A percentile compares a stretch with the other conserved stretches of the same genome.
These are phyloP conservation scores for Tipula lateralis DNA, from an alignment of 2,888 invertebrate genomes.

Conservation along the genomic window DNA sequence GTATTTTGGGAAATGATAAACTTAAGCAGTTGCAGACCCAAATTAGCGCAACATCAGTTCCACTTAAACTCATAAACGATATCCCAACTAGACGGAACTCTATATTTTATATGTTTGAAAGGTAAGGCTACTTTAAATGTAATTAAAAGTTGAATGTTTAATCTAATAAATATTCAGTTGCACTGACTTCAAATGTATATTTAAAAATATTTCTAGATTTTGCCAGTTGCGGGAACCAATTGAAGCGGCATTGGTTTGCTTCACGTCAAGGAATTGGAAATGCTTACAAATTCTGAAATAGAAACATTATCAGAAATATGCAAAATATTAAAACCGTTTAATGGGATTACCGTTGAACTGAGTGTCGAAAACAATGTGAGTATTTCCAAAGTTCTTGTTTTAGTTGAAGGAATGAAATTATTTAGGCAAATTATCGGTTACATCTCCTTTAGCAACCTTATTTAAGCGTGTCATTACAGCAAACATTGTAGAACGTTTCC, in stretches of 20 bases:
- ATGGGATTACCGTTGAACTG: constrained; percentile 35
- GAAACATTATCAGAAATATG: constrained; percentile 34
- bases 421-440: background rate
- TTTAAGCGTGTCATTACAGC: background rate
- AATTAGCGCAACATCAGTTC: background rate
- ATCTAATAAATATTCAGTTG: background rate
- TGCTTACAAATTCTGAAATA: background rate
- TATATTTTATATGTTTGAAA: constrained; percentile 38
- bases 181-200: background rate
- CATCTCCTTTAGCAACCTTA: background rate
- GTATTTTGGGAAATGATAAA: background rate
- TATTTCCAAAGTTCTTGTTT: constrained; percentile 38
- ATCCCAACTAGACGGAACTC: background rate
- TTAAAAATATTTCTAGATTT: background rate
- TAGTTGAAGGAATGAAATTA: constrained; percentile 34
- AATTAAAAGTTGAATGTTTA: constrained; percentile 27
- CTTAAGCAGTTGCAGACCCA: background rate
- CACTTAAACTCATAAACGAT: background rate
- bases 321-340: constrained; percentile 34
- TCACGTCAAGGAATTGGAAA: background rate
- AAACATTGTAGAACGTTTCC: background rate
- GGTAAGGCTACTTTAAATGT: constrained; percentile 29
- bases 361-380: constrained; percentile 36
- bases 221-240: constrained; percentile 35
- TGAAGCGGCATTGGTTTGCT: background rate